These are phyloP conservation scores for Noctilio leporinus DNA, from an alignment of 2,113 vertebrate species.

Conservation along the genomic window DNA sequence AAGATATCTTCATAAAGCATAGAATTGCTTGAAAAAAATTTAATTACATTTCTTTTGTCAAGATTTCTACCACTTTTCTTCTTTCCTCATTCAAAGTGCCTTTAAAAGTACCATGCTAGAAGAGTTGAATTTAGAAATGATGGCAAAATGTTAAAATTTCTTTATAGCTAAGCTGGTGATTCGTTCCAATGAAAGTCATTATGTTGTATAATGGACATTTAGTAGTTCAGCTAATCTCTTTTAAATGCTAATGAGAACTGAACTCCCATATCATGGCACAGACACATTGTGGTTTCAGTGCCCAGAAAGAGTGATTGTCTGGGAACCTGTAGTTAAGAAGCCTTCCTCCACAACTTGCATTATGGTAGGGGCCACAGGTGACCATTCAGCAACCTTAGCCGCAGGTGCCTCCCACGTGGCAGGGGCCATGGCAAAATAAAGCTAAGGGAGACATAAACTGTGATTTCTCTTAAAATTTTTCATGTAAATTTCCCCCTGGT, in stretches of 20 bases:
- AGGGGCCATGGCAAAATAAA: neutral
- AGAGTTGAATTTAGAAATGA: constrained; percentile 63
- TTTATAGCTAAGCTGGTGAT: constrained; percentile 58
- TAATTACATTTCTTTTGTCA: constrained; percentile 70
- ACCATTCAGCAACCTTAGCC: neutral
- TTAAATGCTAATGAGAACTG: constrained; percentile 65
- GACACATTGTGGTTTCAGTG: constrained; percentile 39
- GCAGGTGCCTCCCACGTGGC: neutral
- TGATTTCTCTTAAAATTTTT: neutral
- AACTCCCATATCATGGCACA: constrained; percentile 17
- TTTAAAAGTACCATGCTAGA: constrained; percentile 57
- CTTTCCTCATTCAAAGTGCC: constrained; percentile 55
- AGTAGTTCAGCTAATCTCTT: constrained; percentile 68
- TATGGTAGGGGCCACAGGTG: neutral
- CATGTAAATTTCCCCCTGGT: neutral
- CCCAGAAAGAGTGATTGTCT: constrained; percentile 25
- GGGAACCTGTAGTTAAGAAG: neutral
- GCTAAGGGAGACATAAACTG: neutral
- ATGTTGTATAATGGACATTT: constrained; percentile 66
- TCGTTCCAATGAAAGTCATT: constrained; percentile 69
- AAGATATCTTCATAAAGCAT: constrained; percentile 62
- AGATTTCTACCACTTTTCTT: constrained; percentile 63
- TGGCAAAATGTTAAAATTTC: constrained; percentile 66
- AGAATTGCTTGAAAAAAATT: constrained; percentile 44
- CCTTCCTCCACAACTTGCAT: neutral